A percentile compares a stretch with the other conserved stretches of the same genome.
These are phyloP conservation scores for Rapana venosa DNA, from an alignment of 2,888 invertebrate genomes.

Conservation along the genomic window DNA sequence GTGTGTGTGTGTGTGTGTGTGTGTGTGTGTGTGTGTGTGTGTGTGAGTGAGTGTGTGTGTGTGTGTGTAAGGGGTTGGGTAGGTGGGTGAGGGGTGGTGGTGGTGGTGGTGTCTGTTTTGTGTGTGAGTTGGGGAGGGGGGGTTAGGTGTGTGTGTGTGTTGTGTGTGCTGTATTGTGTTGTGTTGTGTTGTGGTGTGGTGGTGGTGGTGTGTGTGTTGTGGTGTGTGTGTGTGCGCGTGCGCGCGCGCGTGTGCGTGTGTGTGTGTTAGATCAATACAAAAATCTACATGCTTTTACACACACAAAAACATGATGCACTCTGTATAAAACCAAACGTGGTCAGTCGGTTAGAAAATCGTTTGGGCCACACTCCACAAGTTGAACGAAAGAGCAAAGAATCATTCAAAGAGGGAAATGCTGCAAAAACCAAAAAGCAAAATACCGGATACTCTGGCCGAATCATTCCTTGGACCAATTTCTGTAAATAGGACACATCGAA, in stretches of 20 bases:
- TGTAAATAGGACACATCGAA: background rate
- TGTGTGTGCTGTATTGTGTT: too few relatives aligned
- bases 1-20: background rate
- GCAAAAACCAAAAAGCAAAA: background rate
- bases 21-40: constrained; percentile 17
- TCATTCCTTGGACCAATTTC: constrained; percentile 21
- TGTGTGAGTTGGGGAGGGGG: too few relatives aligned
- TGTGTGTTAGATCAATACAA: background rate
- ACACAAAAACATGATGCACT: background rate
- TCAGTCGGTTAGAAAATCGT: too few relatives aligned
- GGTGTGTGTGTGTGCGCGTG: too few relatives aligned
- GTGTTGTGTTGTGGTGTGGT: too few relatives aligned
- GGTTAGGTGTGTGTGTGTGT: background rate
- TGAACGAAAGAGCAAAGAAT: background rate
- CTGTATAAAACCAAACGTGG: too few relatives aligned
- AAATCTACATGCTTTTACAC: background rate
- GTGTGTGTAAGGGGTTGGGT: too few relatives aligned
- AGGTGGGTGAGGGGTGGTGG: too few relatives aligned
- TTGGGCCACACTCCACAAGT: too few relatives aligned
- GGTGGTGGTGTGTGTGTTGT: too few relatives aligned
- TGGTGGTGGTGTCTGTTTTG: too few relatives aligned
- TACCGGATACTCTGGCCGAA: constrained; percentile 18
- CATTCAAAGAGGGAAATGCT: background rate
- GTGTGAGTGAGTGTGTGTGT: background rate
- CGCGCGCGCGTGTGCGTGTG: too few relatives aligned